Evolutionary conservation across 2,888 invertebrate genomes (phyloP), one percentile per base, ranked within the genome.

Genomic region (Priocnemis perturbator): DNA sequence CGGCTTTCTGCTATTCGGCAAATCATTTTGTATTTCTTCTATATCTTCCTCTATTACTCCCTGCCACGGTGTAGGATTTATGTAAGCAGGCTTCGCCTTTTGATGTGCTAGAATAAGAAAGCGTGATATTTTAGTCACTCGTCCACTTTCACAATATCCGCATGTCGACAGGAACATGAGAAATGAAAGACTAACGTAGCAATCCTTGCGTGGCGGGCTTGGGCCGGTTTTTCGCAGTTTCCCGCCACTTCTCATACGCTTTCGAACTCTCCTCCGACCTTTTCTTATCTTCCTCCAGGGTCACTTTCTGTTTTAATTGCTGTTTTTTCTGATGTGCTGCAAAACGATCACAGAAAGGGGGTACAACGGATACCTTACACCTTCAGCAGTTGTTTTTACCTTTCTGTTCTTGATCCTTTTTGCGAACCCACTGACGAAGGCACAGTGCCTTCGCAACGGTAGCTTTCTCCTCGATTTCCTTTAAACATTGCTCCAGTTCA

Each of bases 11-110:
- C 37, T 37, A 37, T 1, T 37, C 14, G 37, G 1, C 7, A 11
- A 1, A 50, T 11, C 50, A 19, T 50, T 17, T 26, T 48, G 9
- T 0, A 4, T 23, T 4, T 64, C 21, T 3, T 68, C 75, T 1
- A 61, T 1, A 14, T 78, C 74, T 15, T 80, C 81, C 83, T 89
- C 90, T n/a, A 89, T 86, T 2, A 89, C 84, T 45, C 89, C 89
- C 78, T 92, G 91, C 93, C 93, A 93, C 0, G 93, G 93, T 37
- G 91, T 90, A 1, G 93, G 93, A 85, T 93, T 93, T 67, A 93
- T 90, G 79, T 92, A 93, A 84, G 93, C 91, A 15, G 93, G 93
- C 44, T 91, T 90, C 0, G 93, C 93, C 37, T 92, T 92, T 61
- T 92, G 92, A 90, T 93, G 92, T 87, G 92, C 93, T 93, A 85